Evolutionary conservation across 2,113 vertebrate species (phyloP).

Genomic region (Xiphophorus hellerii): DNA sequence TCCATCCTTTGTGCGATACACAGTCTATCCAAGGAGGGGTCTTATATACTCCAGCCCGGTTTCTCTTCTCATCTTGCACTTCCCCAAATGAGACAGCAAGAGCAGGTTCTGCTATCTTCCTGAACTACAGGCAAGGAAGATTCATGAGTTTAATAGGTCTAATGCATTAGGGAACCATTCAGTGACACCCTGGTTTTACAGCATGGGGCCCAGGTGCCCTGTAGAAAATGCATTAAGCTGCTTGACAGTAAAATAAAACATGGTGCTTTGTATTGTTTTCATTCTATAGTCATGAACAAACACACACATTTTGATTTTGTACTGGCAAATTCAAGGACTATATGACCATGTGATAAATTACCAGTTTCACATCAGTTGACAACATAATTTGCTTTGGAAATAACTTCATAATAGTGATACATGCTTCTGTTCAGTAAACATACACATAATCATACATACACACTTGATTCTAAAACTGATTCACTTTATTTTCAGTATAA

Average conservation of each 20-base stretch:
- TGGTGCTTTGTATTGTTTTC: background rate
- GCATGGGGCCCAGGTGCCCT: background rate
- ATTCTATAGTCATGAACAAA: background rate
- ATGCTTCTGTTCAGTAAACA: background rate
- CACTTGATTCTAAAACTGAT: background rate
- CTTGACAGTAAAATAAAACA: background rate
- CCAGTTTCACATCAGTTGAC: slow-evolving; percentile 7
- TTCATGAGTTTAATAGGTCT: slow-evolving; percentile 16
- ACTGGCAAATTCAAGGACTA: background rate
- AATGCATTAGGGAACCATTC: background rate
- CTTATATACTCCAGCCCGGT: slow-evolving; percentile 14
- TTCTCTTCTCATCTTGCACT: slow-evolving; percentile 15
- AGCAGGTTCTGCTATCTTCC: background rate
- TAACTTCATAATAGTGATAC: background rate
- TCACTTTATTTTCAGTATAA: background rate
- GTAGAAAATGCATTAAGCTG: background rate
- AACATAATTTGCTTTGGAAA: slow-evolving; percentile 15
- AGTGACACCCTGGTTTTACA: slow-evolving; percentile 15
- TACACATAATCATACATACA: background rate
- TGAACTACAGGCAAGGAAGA: slow-evolving; percentile 25
- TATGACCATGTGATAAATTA: background rate
- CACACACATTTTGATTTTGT: background rate
- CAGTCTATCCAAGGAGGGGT: slow-evolving; percentile 35
- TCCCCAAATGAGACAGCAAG: slow-evolving; percentile 7
- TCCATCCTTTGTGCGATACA: slow-evolving; percentile 38